phyloP scores from a whole-genome alignment of 2,113 vertebrate genomes.

The Arothron firmamentum region DNA sequence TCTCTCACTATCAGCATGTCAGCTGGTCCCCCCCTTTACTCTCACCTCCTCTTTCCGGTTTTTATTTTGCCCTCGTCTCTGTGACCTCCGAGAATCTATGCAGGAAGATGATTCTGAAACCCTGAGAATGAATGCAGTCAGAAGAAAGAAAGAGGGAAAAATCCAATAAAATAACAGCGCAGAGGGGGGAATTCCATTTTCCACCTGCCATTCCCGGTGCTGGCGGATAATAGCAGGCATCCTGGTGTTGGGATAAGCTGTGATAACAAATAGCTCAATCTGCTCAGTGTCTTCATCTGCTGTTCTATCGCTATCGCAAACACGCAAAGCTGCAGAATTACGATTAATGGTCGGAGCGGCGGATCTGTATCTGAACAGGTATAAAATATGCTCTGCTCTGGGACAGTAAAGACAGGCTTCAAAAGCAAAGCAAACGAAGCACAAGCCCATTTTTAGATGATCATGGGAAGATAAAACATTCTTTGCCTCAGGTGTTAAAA shows the following conservation, averaged over 20 bases:
- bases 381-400: not conserved
- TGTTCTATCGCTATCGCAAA: conserved; percentile 35
- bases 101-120: conserved; percentile 28
- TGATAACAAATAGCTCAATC: conserved; percentile 71
- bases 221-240: conserved; percentile 57
- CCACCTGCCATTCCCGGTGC: conserved; percentile 56
- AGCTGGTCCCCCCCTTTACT: conserved; percentile 21
- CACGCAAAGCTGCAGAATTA: conserved; percentile 36
- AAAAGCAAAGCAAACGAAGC: not conserved
- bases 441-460: conserved; percentile 6
- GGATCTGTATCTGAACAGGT: conserved; percentile 22
- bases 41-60: conserved; percentile 25
- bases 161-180: conserved; percentile 41
- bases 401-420: conserved; percentile 17
- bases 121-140: conserved; percentile 17
- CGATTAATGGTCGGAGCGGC: conserved; percentile 48
- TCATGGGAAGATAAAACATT: conserved; percentile 11
- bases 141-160: conserved; percentile 20
- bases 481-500: too few species aligned
- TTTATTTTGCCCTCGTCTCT: conserved; percentile 9
- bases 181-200: conserved; percentile 65
- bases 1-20: conserved; percentile 59
- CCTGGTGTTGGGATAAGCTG: conserved; percentile 59
- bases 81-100: conserved; percentile 37
- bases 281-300: conserved; percentile 56